Base-by-base conservation (phyloP, 2,888 invertebrate species). In the Troilus luridus region DNA sequence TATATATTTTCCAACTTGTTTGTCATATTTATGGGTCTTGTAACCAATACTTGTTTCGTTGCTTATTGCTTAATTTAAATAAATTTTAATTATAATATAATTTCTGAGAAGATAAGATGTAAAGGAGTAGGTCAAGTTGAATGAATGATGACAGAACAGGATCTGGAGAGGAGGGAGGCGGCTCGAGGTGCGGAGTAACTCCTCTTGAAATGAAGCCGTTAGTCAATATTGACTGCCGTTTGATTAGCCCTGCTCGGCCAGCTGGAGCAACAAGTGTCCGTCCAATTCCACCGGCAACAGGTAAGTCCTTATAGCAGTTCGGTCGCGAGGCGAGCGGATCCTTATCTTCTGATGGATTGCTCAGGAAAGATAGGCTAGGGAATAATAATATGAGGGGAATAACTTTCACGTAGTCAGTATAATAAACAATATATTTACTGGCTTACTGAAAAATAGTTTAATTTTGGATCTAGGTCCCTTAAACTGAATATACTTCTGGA, bases 181-280 rank as follows among this genome's bases (percentile, higher is more conserved):
- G 60, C 60, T 88, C 41, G 56, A 85, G 85, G 5, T 56, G 11
- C n/a, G 11, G 85, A n/a, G 27, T 67, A 85, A 58, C 85, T 56
- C 56, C 85, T 85, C 85, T 85, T 85, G 85, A 85, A 85, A 85
- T 85, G 85, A 85, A 85, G 85, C 85, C 54, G 10, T 85, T 85
- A 85, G 85, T 85, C 85, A 85, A 85, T 85, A 85, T 85, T 85
- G 85, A 85, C 85, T 85, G 58, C 85, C 85, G 85, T 85, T 85
- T 85, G 85, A 85, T 85, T 85, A 58, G 85, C 54, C n/a, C 19
- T 56, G 1, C 54, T 12, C 72, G 72, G 5, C 6, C 54, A 11
- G 54, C 81, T 81, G 5, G 5, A 85, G 85, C 85, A 85, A 85
- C 85, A 85, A 85, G 85, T 85, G 85, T 54, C 85, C n/a, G 85